Evolutionary conservation across 1,140 invertebrate species (phyloP).

Genomic region (Zaprionus taronus): DNA sequence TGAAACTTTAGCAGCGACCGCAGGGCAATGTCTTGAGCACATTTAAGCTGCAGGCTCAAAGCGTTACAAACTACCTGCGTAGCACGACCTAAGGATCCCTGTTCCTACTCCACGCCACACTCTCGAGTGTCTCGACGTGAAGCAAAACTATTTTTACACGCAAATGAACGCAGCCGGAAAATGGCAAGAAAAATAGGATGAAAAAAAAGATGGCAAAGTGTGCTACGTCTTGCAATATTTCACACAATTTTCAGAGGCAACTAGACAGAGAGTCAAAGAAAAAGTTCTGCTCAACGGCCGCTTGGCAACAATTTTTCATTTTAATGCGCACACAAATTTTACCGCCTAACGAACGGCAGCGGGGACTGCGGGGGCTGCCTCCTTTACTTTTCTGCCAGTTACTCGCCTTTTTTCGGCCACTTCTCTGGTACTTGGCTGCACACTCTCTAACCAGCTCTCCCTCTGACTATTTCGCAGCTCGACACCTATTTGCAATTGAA

Average conservation of each 20-base stretch:
- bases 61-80: conserved; percentile 43
- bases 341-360: conserved; percentile 68
- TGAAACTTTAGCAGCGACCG: conserved; percentile 16
- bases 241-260: conserved; percentile 73
- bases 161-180: conserved; percentile 67
- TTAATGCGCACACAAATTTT: conserved; percentile 84
- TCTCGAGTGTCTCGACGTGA: conserved; percentile 1
- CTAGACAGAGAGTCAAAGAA: conserved; percentile 60
- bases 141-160: conserved; percentile 72
- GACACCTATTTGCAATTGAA: conserved; percentile 84
- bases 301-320: conserved; percentile 82
- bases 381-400: conserved; percentile 10
- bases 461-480: conserved; percentile 75
- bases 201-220: conserved; percentile 1
- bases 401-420: conserved; percentile 27
- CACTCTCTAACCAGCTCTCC: conserved; percentile 30
- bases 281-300: conserved; percentile 51
- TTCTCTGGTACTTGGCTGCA: conserved; percentile 44
- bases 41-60: conserved; percentile 49
- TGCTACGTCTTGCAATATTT: conserved; percentile 66
- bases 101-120: conserved; percentile 12
- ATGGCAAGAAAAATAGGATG: not conserved
- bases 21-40: conserved; percentile 48
- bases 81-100: conserved; percentile 27
- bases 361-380: conserved; percentile 1